These are phyloP conservation scores for Nothocercus nigrocapillus DNA, from an alignment of 2,113 vertebrate species.

Conservation along the genomic window DNA sequence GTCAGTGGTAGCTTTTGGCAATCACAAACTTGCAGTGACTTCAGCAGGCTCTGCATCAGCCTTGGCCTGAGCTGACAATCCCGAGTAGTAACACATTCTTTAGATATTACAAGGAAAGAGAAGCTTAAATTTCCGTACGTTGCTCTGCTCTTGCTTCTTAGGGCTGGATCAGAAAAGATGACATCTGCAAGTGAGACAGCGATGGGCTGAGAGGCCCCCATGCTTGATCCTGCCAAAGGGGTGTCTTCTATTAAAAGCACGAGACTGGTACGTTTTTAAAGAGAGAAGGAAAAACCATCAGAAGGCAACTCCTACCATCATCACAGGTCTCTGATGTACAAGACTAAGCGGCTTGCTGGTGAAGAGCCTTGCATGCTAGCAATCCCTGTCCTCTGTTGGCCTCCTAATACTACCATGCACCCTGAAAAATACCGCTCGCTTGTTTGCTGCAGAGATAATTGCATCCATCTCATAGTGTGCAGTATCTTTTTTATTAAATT, in stretches of 20 bases:
- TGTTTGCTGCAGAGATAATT: neutral
- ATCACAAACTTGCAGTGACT: neutral
- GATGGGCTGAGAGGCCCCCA: neutral
- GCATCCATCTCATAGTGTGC: neutral
- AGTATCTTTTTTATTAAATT: constrained; percentile 19
- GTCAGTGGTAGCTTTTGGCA: neutral
- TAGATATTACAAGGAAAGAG: neutral
- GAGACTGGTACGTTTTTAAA: neutral
- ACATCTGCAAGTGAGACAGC: neutral
- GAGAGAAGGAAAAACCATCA: neutral
- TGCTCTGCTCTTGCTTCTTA: neutral
- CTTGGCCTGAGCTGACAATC: neutral
- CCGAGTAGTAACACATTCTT: neutral
- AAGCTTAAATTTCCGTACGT: neutral
- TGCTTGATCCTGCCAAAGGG: neutral
- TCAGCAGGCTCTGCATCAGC: neutral
- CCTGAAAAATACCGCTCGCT: neutral
- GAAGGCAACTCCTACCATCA: neutral
- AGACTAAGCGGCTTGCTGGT: neutral
- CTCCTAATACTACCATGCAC: neutral
- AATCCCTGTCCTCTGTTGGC: neutral
- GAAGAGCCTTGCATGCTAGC: neutral
- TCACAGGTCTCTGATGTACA: neutral
- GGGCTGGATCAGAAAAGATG: neutral
- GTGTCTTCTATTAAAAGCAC: neutral